These are phyloP conservation scores for Anseranas semipalmata DNA, from an alignment of 2,113 vertebrate genomes.

Conservation along the genomic window DNA sequence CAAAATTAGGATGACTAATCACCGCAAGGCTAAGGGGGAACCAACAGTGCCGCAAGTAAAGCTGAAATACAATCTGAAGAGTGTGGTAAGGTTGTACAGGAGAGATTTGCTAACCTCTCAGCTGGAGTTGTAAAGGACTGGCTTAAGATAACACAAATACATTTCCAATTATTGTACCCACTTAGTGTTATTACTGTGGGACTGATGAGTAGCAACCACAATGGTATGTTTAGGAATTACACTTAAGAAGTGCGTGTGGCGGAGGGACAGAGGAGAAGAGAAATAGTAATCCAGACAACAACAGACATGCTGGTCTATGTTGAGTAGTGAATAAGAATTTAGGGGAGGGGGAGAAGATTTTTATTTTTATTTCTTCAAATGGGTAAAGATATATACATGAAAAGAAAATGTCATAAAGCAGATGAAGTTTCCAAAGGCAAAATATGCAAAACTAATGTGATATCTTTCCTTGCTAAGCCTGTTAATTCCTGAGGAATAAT, in stretches of 20 bases:
- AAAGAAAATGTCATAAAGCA: neutral
- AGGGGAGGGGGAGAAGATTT: rapidly evolving
- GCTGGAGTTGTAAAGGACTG: neutral
- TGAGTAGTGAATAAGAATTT: neutral
- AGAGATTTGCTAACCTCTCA: neutral
- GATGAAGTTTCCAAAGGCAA: neutral
- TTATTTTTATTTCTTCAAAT: neutral
- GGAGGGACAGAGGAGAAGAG: neutral
- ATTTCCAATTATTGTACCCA: neutral
- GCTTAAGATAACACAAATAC: neutral
- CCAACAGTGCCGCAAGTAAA: neutral
- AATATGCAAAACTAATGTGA: neutral
- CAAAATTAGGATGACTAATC: neutral
- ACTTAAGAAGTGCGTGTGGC: neutral
- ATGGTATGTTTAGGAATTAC: neutral
- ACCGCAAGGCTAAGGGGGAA: neutral
- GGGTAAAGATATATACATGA: neutral
- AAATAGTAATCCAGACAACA: neutral
- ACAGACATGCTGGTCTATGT: neutral
- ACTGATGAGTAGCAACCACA: neutral
- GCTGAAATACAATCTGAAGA: neutral
- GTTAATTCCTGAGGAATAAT: neutral
- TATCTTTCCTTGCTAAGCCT: neutral
- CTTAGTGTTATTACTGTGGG: neutral
- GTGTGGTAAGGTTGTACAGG: neutral